Percentiles rank a stretch among this genome's conserved stretches.
phyloP scores from a whole-genome alignment of 1,140 invertebrate species.

The Liolophura sinensis region DNA sequence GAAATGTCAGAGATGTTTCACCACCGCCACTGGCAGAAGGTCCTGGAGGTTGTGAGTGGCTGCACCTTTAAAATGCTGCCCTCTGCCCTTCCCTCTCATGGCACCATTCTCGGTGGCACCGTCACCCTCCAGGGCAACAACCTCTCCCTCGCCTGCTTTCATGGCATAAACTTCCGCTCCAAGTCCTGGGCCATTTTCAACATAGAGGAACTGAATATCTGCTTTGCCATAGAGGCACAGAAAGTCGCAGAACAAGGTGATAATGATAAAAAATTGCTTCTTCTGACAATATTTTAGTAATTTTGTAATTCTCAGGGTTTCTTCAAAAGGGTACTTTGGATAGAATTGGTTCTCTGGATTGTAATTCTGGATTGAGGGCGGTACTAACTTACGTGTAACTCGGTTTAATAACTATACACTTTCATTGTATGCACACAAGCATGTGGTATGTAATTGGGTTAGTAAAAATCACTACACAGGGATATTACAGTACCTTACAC shows the following conservation, averaged over 20 bases:
- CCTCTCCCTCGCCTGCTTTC: slow-evolving; percentile 94
- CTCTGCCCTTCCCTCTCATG: slow-evolving; percentile 69
- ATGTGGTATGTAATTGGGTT: no score
- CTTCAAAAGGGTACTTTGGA: no score
- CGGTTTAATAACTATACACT: no score
- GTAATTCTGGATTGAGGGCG: no score
- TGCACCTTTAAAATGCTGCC: slow-evolving; percentile 72
- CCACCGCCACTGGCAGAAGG: slow-evolving; percentile 91
- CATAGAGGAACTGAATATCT: slow-evolving; percentile 90
- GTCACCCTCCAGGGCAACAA: slow-evolving; percentile 80
- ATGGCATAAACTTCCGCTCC: slow-evolving; percentile 95
- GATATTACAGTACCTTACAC: no score
- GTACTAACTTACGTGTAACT: no score
- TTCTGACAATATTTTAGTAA: no score
- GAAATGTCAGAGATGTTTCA: slow-evolving; percentile 62
- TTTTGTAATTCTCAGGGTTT: no score
- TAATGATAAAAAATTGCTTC: no score
- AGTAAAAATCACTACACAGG: no score
- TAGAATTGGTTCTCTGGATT: no score
- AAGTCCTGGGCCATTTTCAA: slow-evolving; percentile 97
- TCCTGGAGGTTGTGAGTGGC: slow-evolving; percentile 73
- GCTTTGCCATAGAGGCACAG: slow-evolving; percentile 93
- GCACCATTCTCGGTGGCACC: slow-evolving; percentile 84
- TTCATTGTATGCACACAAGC: no score
- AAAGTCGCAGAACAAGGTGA: slow-evolving; percentile 46